A percentile compares a stretch with the other conserved stretches of the same genome.
Conservation (phyloP, 2,113 vertebrate species). For the Desmodus rotundus region DNA sequence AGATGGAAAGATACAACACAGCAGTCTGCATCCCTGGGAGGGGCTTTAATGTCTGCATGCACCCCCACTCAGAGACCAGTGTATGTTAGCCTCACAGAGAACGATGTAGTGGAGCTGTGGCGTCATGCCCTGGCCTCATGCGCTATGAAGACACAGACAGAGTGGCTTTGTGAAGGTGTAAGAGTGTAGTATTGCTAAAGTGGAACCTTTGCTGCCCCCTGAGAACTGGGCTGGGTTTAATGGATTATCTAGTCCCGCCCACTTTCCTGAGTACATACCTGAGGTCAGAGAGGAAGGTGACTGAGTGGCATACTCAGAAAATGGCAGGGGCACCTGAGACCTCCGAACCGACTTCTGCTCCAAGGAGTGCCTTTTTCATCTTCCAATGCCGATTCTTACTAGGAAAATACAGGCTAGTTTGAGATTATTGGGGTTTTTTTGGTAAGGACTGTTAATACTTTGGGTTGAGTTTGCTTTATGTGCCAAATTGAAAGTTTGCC, state of each 20-base stretch:
- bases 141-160: neutral
- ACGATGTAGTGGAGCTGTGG: neutral
- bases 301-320: neutral
- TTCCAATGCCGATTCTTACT: neutral
- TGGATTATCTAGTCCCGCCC: no score
- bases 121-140: neutral
- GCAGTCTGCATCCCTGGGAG: neutral
- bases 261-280: neutral
- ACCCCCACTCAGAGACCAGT: neutral
- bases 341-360: neutral
- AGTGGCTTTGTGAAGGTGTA: neutral
- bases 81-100: neutral
- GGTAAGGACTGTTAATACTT: neutral
- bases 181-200: neutral
- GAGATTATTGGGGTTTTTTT: slow-evolving; percentile 33
- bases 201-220: neutral
- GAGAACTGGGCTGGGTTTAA: neutral
- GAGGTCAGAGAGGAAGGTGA: neutral
- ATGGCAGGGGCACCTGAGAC: neutral
- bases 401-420: neutral
- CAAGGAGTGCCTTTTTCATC: neutral
- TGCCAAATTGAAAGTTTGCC: neutral
- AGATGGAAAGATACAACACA: neutral
- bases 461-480: neutral
- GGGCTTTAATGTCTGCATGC: neutral